Base-by-base conservation (phyloP, 2,797 vertebrate genomes). In the Mormyrus hasselquistii region DNA sequence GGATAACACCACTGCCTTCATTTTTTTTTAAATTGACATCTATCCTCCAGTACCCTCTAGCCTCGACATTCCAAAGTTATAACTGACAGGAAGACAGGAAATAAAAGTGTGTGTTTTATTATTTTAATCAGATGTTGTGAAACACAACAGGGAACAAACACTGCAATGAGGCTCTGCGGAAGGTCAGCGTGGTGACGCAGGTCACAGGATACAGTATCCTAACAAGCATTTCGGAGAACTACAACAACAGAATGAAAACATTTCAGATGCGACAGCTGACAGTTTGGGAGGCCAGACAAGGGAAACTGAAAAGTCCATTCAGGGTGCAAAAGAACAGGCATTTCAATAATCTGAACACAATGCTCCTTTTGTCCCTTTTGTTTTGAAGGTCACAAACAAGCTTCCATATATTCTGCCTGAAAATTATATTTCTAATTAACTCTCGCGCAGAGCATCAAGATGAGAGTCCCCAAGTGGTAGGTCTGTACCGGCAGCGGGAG, bases 291-390 rank as follows among this genome's bases (percentile, higher is more conserved):
- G 50, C 84, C 84, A 55, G 25, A 53, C 10, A 34, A 55, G 49
- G 84, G 84, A 86, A 57, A 49, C 49, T 49, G n/a, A 83, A 86
- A 57, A 86, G 84, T 86, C 84, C 84, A 86, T 86, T 86, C 44
- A 86, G 84, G 1, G 9, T 14, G 44, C 10, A 85, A 52, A 57
- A 19, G 52, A 86, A 55, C 25, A 57, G 84, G 52, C 84, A 86
- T 86, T 86, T 86, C 84, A 57, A 55, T 86, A 86, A 86, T 86
- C 50, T 86, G 22, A 5, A 38, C 52, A 86, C 84, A 86, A 57
- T 57, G 7, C 4, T 29, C 1, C 14, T 52, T 86, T 86, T 86
- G 84, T 86, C 29, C 34, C 84, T 10, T 86, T 86, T 53, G 22
- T 57, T 38, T 22, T 25, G 52, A 53, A 86, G 84, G 49, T 86